Evolutionary conservation across 2,797 vertebrate species (phyloP).

Genomic region (Selene dorsalis): DNA sequence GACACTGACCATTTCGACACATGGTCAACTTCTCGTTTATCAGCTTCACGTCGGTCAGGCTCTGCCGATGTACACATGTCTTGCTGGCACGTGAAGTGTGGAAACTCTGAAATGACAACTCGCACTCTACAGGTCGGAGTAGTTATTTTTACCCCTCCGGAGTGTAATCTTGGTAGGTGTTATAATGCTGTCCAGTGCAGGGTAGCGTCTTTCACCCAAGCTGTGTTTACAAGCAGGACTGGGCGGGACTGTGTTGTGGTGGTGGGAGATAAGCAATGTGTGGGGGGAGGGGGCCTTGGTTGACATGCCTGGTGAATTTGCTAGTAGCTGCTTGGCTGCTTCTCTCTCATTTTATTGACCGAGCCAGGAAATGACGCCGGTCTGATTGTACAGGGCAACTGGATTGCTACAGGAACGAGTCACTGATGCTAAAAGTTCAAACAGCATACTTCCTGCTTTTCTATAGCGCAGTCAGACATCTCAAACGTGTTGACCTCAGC

Average conservation of each 20-base stretch:
- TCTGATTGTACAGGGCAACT: constrained; percentile 61
- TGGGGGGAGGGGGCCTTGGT: neutral
- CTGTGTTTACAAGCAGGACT: constrained; percentile 58
- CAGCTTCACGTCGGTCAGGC: constrained; percentile 6
- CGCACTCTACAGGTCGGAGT: constrained; percentile 51
- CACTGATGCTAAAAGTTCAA: constrained; percentile 68
- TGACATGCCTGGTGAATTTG: neutral
- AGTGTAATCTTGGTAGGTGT: constrained; percentile 61
- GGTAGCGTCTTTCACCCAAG: constrained; percentile 50
- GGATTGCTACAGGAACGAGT: constrained; percentile 44
- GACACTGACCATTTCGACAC: constrained; percentile 61
- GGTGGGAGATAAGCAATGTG: constrained; percentile 67
- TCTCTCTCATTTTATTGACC: constrained; percentile 30
- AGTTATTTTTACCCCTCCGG: constrained; percentile 79
- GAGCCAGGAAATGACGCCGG: constrained; percentile 35
- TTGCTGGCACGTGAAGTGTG: constrained; percentile 66
- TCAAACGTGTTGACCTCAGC: constrained; percentile 47
- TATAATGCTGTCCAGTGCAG: constrained; percentile 44
- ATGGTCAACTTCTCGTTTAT: constrained; percentile 36
- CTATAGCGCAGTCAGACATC: constrained; percentile 38
- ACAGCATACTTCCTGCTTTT: constrained; percentile 68
- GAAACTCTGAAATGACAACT: constrained; percentile 71
- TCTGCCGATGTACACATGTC: constrained; percentile 48
- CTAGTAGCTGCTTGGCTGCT: constrained; percentile 19
- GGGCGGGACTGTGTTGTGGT: constrained; percentile 68